A percentile compares a stretch with the other conserved stretches of the same genome.
These are phyloP conservation scores for Pogonomyrmex californicus DNA, from an alignment of 1,140 invertebrate species.

Conservation along the genomic window DNA sequence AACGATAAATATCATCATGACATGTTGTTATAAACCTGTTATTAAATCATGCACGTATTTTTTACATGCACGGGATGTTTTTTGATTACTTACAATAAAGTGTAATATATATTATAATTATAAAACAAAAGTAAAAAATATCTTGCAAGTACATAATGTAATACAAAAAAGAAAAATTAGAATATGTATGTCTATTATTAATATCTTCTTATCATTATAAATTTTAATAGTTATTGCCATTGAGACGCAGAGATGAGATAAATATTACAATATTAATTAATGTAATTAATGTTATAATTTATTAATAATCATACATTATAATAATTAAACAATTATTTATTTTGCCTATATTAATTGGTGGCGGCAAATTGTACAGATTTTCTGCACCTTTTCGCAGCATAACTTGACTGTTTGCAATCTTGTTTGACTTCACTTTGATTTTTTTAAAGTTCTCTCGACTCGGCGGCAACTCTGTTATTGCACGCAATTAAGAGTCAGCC, in stretches of 20 bases:
- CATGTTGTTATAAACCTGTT: background rate
- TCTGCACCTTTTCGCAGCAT: background rate
- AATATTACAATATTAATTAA: constrained; percentile 34
- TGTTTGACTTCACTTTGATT: constrained; percentile 22
- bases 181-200: background rate
- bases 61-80: background rate
- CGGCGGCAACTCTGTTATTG: constrained; percentile 50
- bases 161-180: background rate
- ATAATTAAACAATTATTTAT: constrained; percentile 26
- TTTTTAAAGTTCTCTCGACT: constrained; percentile 57
- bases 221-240: constrained; percentile 1
- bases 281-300: constrained; percentile 29
- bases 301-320: constrained; percentile 29
- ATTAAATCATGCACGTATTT: background rate
- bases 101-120: background rate
- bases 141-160: background rate
- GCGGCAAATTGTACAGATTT: constrained; percentile 16
- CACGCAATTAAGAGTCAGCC: constrained; percentile 52
- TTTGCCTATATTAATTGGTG: background rate
- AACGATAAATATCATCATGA: constrained; percentile 27
- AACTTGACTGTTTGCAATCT: background rate
- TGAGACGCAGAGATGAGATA: background rate
- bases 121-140: background rate
- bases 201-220: constrained; percentile 3
- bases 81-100: background rate